Evolutionary conservation across 1,140 invertebrate species (phyloP), one percentile per base, ranked within the genome.

Genomic region (Hycleus phaleratus): DNA sequence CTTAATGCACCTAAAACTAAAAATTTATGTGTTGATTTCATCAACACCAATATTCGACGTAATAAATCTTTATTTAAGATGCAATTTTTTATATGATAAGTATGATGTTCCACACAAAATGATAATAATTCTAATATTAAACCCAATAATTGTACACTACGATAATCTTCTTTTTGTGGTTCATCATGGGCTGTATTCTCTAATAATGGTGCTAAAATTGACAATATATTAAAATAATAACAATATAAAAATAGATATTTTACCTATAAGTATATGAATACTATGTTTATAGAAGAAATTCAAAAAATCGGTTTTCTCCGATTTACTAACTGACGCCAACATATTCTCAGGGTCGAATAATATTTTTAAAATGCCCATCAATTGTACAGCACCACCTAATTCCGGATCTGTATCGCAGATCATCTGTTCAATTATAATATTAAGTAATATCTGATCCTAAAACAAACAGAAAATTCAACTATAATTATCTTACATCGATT

Each of bases 91-190:
- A 98, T 97, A 75, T 98, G 95, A 79, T 96, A 98, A 46, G 91
- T 93, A 77, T 99, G 97, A 80, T 98, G 95, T 77, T 99, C 97
- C n/a, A 99, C 94, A 77, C 96, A 99, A 76, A 99, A 99, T n/a
- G 93, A 93, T 49, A 99, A 78, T 63, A 99, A 78, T 74, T 99
- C 96, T 54, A 99, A 74, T 44, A 99, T 95, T 49, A 98, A 79
- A 46, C 93, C 91, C 43, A 98, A 78, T 47, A 99, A 79, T 77
- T 98, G 95, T 51, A 97, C 95, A 49, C 92, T 95, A 74, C 93
- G 88, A 72, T 96, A 97, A 75, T 97, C 94, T 78, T 99, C 96
- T 72, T 86, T 88, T 51, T 82, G 85, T 10, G 91, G 90, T 68
- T 85, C 86, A 60, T 93, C 91, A 46, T 90, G 89, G 8, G 84